These are phyloP conservation scores for Galeruca laticollis DNA, from an alignment of 2,888 invertebrate species.

Conservation along the genomic window DNA sequence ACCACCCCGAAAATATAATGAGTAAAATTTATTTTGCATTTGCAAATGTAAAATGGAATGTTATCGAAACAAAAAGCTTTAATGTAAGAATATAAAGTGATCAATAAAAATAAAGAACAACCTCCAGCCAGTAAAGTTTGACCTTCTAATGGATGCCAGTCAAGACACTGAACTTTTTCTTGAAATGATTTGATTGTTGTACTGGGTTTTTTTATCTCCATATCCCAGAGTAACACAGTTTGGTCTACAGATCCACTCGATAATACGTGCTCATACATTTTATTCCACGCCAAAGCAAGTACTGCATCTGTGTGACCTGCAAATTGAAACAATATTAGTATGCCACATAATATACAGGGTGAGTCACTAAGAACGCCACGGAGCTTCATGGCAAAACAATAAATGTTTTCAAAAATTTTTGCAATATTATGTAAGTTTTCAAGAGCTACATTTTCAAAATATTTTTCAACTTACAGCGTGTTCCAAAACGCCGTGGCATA, in stretches of 20 bases:
- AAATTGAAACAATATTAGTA: background rate
- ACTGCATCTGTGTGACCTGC: slow-evolving; percentile 92
- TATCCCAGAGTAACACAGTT: slow-evolving; percentile 91
- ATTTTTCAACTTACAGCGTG: too few relatives aligned
- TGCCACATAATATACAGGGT: background rate
- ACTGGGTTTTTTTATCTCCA: slow-evolving; percentile 83
- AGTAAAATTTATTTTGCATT: too few relatives aligned
- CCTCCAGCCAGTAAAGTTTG: slow-evolving; percentile 79
- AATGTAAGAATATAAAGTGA: slow-evolving; percentile 67
- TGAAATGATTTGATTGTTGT: slow-evolving; percentile 80
- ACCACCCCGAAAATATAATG: too few relatives aligned
- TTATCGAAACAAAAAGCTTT: background rate
- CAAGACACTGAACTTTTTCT: slow-evolving; percentile 86
- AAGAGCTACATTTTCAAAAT: too few relatives aligned
- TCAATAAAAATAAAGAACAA: slow-evolving; percentile 12
- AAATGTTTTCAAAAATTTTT: too few relatives aligned
- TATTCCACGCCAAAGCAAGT: slow-evolving; percentile 92
- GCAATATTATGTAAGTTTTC: too few relatives aligned
- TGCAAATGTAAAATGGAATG: too few relatives aligned
- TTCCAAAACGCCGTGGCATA: too few relatives aligned
- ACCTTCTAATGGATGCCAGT: slow-evolving; percentile 87
- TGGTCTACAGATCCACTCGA: slow-evolving; percentile 95
- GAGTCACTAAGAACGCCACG: too few relatives aligned
- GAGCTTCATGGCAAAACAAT: too few relatives aligned
- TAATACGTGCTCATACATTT: slow-evolving; percentile 81